Base-by-base conservation (phyloP, 2,113 vertebrate species). In the Sitta europaea region DNA sequence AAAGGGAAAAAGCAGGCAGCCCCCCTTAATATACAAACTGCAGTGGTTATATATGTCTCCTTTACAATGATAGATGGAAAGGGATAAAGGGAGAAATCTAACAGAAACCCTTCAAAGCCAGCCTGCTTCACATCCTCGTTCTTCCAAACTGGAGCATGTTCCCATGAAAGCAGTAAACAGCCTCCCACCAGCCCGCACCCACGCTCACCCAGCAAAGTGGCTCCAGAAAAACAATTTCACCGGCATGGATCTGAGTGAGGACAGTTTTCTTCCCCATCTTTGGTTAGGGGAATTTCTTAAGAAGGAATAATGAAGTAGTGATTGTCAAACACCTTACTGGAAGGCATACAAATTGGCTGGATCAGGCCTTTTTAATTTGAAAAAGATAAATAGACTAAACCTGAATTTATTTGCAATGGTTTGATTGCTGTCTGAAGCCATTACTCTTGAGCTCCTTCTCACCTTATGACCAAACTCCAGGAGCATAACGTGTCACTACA, bases 41-140 rank as follows among this genome's bases (percentile, higher is more conserved):
- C 8, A 6, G 91, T 61, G 15, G 97, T 97, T 97, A 96, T 97
- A 97, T 97, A 97, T 65, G 96, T 97, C 96, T 97, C 95, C 96
- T 97, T 97, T 97, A 97, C 96, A 97, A 94, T 97, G 97, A 97
- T 92, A 96, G 92, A 97, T 97, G 96, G 93, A 50, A 79, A 86
- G 85, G 95, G 92, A 97, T 96, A 91, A 97, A 95, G 94, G 83
- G 91, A 77, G 43, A 88, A 97, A 96, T 83, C 85, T 90, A 95
- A 97, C 81, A 95, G 89, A 92, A 90, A 96, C 73, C 90, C 93
- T 97, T 97, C 96, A 96, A 96, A 97, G 94, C 86, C 95, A 91
- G 95, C 86, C 91, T 89, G 94, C 66, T 85, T 93, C 95, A 76
- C 94, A 89, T 94, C 88, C 95, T 83, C 8, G 0, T 4, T n/a